Percentiles rank a stretch among this genome's conserved stretches.
Evolutionary conservation across 2,113 vertebrate genomes (phyloP).

Genomic region (Hippocampus mohnikei): DNA sequence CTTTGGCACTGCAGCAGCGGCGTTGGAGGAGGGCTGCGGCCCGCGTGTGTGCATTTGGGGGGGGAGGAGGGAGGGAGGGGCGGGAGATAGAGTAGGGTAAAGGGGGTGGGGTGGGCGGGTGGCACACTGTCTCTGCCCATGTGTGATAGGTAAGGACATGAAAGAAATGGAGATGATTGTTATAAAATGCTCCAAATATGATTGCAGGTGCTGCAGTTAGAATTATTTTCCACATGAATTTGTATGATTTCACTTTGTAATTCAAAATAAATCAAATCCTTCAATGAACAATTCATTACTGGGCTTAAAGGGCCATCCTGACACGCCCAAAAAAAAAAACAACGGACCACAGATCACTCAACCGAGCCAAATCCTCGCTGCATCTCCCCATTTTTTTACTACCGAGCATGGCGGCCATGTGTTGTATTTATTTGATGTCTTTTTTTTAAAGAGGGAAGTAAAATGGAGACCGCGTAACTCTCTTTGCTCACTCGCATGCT

Average conservation of each 20-base stretch:
- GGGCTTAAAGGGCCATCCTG: slow-evolving; percentile 55
- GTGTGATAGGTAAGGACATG: not conserved
- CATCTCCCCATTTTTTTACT: not conserved
- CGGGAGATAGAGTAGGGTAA: not conserved
- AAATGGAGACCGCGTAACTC: slow-evolving; percentile 42
- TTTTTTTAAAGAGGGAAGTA: slow-evolving; percentile 16
- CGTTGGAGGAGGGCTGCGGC: slow-evolving; percentile 52
- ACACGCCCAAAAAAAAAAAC: slow-evolving; percentile 69
- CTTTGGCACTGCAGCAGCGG: slow-evolving; percentile 75
- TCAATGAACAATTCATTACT: not conserved
- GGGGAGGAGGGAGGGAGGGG: not conserved
- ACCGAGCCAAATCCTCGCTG: slow-evolving; percentile 44
- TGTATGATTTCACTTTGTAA: not conserved
- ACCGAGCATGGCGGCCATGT: slow-evolving; percentile 50
- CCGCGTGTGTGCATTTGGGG: slow-evolving; percentile 18
- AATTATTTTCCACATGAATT: not conserved
- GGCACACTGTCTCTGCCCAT: not conserved
- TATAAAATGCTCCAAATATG: not conserved
- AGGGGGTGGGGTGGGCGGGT: not conserved
- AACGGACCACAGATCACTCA: slow-evolving; percentile 34
- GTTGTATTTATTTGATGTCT: slow-evolving; percentile 1
- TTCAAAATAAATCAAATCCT: not conserved
- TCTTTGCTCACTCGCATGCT: slow-evolving; percentile 27
- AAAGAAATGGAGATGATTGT: not conserved
- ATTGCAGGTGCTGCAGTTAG: not conserved